Evolutionary conservation across 2,888 invertebrate species (phyloP).

Genomic region (Platynereis dumerilii): DNA sequence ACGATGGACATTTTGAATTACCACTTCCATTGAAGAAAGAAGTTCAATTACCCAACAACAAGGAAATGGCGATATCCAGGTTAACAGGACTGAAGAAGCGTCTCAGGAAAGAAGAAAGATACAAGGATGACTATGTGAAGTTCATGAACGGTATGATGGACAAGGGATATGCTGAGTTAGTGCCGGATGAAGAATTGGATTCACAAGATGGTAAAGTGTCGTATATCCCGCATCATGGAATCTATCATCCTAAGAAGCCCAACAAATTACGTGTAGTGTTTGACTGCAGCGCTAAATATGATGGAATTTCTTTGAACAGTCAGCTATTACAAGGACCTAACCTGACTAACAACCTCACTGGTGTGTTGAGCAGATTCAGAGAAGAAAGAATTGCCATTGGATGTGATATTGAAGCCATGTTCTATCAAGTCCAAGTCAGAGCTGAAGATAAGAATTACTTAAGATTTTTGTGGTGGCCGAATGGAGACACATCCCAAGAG

Average conservation of each 20-base stretch:
- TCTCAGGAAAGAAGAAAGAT: not conserved
- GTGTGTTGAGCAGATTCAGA: slow-evolving; percentile 28
- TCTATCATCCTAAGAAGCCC: slow-evolving; percentile 29
- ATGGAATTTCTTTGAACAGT: slow-evolving; percentile 30
- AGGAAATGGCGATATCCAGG: not conserved
- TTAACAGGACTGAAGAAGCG: not conserved
- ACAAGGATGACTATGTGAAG: slow-evolving; percentile 1
- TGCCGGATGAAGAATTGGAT: not conserved
- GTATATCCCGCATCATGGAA: slow-evolving; percentile 26
- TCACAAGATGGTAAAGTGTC: not conserved
- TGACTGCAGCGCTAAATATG: slow-evolving; percentile 28
- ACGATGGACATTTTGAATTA: slow-evolving; percentile 17
- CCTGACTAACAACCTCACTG: slow-evolving; percentile 27
- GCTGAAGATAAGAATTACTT: slow-evolving; percentile 22
- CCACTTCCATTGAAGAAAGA: slow-evolving; percentile 17
- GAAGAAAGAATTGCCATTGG: slow-evolving; percentile 28
- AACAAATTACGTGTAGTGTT: slow-evolving; percentile 31
- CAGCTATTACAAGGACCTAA: slow-evolving; percentile 30
- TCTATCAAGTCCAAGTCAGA: slow-evolving; percentile 28
- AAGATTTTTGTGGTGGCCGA: slow-evolving; percentile 31
- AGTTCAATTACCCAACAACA: slow-evolving; percentile 17
- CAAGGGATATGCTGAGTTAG: slow-evolving; percentile 16
- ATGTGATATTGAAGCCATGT: slow-evolving; percentile 37
- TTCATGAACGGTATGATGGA: slow-evolving; percentile 14
- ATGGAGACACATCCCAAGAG: slow-evolving; percentile 10